Evolutionary conservation across 1,140 invertebrate genomes (phyloP).

Genomic region (Sarcophaga peregrina): DNA sequence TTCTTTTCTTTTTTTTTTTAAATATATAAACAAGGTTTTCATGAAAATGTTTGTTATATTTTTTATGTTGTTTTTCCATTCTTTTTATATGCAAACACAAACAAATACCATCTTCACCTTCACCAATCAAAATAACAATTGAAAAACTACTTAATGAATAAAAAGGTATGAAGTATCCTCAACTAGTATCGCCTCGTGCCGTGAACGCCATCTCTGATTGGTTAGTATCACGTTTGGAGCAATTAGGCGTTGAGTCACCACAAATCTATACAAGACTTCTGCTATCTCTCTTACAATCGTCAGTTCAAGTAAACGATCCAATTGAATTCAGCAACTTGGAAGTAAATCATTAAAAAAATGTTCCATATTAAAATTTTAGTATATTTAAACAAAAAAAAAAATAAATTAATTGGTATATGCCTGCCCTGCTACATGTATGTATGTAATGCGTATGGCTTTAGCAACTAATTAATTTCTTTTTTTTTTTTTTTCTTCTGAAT

Average conservation of each 20-base stretch:
- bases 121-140: not conserved
- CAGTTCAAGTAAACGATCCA: conserved; percentile 52
- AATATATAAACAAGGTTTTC: not conserved
- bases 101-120: not conserved
- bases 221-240: conserved; percentile 53
- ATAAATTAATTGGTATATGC: not conserved
- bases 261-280: conserved; percentile 51
- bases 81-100: conserved; percentile 33
- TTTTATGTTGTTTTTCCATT: not conserved
- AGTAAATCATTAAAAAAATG: conserved; percentile 46
- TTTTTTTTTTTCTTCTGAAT: too few relatives aligned
- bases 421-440: not conserved
- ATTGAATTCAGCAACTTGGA: conserved; percentile 51
- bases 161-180: conserved; percentile 54
- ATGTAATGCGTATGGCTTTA: not conserved
- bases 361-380: conserved; percentile 35
- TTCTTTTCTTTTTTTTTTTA: too few relatives aligned
- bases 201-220: conserved; percentile 55
- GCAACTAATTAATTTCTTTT: not conserved
- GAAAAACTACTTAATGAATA: not conserved
- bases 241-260: conserved; percentile 53
- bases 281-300: conserved; percentile 52
- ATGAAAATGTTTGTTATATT: conserved; percentile 6
- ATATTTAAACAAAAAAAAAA: not conserved
- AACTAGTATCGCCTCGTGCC: conserved; percentile 52